Conservation (phyloP, 2,888 invertebrate species). For the Sturmia bella region DNA sequence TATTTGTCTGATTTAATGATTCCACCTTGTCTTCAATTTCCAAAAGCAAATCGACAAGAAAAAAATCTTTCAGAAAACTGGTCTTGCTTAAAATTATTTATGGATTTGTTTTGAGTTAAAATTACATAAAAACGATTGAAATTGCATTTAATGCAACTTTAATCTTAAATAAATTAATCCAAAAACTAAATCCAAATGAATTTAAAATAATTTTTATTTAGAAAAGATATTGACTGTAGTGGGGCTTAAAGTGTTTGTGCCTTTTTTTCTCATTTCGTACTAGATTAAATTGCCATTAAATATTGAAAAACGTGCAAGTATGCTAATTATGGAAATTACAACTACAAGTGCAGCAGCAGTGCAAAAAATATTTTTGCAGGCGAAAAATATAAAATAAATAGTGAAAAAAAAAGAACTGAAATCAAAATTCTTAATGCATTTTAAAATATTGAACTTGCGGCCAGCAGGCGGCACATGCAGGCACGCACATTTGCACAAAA, state of each 20-base stretch:
- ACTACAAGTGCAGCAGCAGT: constrained; percentile 1
- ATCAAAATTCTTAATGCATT: constrained; percentile 51
- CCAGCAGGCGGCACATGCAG: constrained; percentile 2
- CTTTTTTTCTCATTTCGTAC: not conserved
- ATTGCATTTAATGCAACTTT: constrained; percentile 42
- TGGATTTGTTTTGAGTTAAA: constrained; percentile 33
- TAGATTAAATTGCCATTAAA: constrained; percentile 50
- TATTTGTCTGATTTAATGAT: constrained; percentile 10
- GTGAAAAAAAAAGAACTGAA: constrained; percentile 37
- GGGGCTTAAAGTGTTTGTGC: constrained; percentile 12
- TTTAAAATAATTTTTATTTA: constrained; percentile 21
- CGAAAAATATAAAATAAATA: not conserved
- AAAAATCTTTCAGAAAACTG: constrained; percentile 39
- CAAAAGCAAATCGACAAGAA: constrained; percentile 36
- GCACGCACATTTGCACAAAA: constrained; percentile 28
- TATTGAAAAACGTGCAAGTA: constrained; percentile 58
- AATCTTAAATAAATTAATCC: constrained; percentile 57
- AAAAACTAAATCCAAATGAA: constrained; percentile 14
- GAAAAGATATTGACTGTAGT: constrained; percentile 14
- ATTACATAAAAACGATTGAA: constrained; percentile 48
- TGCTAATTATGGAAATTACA: constrained; percentile 64
- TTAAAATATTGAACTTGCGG: constrained; percentile 20
- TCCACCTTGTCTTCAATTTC: constrained; percentile 55
- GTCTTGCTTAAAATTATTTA: constrained; percentile 34
- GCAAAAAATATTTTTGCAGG: not conserved